Conservation (phyloP, 2,888 invertebrate species). For the Thalpophila matura region DNA sequence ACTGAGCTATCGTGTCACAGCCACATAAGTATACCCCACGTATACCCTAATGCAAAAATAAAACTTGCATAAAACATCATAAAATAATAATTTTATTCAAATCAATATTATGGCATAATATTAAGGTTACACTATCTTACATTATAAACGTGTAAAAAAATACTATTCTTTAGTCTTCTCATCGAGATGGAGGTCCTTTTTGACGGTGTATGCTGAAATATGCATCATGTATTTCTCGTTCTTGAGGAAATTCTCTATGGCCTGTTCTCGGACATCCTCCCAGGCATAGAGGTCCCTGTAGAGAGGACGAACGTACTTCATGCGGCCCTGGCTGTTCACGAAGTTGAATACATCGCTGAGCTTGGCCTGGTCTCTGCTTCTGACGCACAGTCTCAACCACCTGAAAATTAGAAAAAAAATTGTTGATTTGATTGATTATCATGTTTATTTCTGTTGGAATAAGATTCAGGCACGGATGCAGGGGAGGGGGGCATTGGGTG, state of each 20-base stretch:
- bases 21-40: no score
- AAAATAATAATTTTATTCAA: conserved; percentile 61
- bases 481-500: no score
- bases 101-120: conserved; percentile 52
- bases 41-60: conserved; percentile 10
- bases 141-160: conserved; percentile 43
- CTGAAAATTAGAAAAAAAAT: conserved; percentile 82
- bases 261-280: conserved; percentile 92
- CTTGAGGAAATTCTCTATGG: conserved; percentile 93
- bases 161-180: conserved; percentile 53
- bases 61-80: conserved; percentile 52
- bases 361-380: conserved; percentile 92
- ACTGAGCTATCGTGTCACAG: no score
- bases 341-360: conserved; percentile 93
- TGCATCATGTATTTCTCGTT: conserved; percentile 96
- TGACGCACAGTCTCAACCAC: conserved; percentile 95
- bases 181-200: conserved; percentile 93
- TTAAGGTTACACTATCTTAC: conserved; percentile 60
- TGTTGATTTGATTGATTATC: background rate
- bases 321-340: conserved; percentile 96
- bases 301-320: conserved; percentile 97
- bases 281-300: conserved; percentile 96
- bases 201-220: conserved; percentile 93
- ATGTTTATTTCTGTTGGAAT: no score
- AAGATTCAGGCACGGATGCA: no score